These are phyloP conservation scores for Nibea albiflora DNA, from an alignment of 2,113 vertebrate genomes.

Conservation along the genomic window DNA sequence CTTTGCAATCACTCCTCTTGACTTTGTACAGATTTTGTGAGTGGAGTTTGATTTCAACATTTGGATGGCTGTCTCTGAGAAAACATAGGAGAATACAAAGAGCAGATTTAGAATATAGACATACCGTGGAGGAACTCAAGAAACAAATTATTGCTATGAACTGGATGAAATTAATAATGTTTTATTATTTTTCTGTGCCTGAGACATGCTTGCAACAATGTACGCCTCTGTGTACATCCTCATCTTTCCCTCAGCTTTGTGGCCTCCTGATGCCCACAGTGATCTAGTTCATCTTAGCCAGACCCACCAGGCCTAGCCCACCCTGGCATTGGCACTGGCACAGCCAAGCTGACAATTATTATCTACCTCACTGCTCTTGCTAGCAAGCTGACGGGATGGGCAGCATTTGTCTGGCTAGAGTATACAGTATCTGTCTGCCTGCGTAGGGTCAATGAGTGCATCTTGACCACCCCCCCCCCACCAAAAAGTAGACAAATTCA, in stretches of 20 bases:
- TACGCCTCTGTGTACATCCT: conserved; percentile 1
- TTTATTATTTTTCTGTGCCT: background rate
- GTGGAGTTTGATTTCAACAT: conserved; percentile 20
- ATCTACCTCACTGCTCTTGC: conserved; percentile 80
- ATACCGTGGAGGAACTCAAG: background rate
- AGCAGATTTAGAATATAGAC: conserved; percentile 5
- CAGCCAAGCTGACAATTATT: conserved; percentile 75
- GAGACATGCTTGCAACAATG: background rate
- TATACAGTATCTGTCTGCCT: conserved; percentile 32
- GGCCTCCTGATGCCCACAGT: conserved; percentile 43
- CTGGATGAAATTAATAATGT: background rate
- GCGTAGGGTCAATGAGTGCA: conserved; percentile 61
- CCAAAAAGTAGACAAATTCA: background rate
- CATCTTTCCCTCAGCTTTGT: conserved; percentile 3
- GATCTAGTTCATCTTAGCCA: conserved; percentile 55
- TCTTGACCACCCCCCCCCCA: background rate
- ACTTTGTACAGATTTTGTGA: conserved; percentile 19
- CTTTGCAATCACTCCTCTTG: conserved; percentile 3
- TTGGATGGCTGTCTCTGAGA: conserved; percentile 31
- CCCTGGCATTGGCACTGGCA: conserved; percentile 64
- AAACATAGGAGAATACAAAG: conserved; percentile 3
- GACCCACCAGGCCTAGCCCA: conserved; percentile 61
- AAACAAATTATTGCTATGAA: background rate
- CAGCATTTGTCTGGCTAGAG: conserved; percentile 70
- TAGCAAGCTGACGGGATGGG: conserved; percentile 78